Conservation (phyloP, 2,113 vertebrate genomes). For the Tupaia tana region DNA sequence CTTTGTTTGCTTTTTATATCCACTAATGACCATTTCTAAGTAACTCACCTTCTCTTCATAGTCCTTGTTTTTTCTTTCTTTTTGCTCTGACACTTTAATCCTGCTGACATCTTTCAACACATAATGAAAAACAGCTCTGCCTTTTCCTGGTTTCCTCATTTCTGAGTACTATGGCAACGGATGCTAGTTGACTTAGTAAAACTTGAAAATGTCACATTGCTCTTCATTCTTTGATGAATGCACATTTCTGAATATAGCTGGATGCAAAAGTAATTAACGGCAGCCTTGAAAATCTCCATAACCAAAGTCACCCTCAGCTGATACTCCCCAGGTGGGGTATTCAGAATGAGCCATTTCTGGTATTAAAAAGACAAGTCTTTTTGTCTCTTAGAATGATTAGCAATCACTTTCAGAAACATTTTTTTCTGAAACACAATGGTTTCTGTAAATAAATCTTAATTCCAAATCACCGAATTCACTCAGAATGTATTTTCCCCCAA, state of each 20-base stretch:
- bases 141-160: slow-evolving; percentile 63
- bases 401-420: slow-evolving; percentile 52
- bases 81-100: slow-evolving; percentile 81
- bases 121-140: slow-evolving; percentile 83
- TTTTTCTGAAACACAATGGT: slow-evolving; percentile 68
- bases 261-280: slow-evolving; percentile 78
- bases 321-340: slow-evolving; percentile 75
- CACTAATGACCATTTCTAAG: slow-evolving; percentile 80
- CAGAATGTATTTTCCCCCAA: slow-evolving; percentile 65
- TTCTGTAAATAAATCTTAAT: slow-evolving; percentile 77
- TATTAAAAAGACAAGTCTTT: slow-evolving; percentile 72
- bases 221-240: slow-evolving; percentile 83
- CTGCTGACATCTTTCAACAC: slow-evolving; percentile 80
- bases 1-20: slow-evolving; percentile 72
- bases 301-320: slow-evolving; percentile 69
- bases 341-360: slow-evolving; percentile 74
- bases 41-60: slow-evolving; percentile 79
- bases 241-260: slow-evolving; percentile 80
- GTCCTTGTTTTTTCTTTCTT: background rate
- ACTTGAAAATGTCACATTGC: slow-evolving; percentile 84
- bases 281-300: slow-evolving; percentile 75
- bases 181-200: slow-evolving; percentile 81
- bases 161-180: slow-evolving; percentile 62
- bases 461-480: slow-evolving; percentile 73
- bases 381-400: slow-evolving; percentile 69